Evolutionary conservation across 2,888 invertebrate species (phyloP).

Genomic region (Microplitis deprimator): DNA sequence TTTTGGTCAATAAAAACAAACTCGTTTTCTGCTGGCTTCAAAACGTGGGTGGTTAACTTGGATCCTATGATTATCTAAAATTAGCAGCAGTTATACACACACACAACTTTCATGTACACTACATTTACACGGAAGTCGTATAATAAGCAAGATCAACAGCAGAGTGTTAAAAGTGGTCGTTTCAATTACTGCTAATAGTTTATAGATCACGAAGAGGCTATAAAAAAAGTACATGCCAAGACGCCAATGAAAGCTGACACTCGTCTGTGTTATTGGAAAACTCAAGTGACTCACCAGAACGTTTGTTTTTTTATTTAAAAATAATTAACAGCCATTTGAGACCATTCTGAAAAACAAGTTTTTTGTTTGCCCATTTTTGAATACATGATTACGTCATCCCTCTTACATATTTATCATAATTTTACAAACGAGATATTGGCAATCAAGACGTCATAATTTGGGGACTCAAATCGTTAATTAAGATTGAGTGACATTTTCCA

Average conservation of each 20-base stretch:
- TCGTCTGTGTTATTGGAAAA: slow-evolving; percentile 22
- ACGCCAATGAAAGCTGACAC: slow-evolving; percentile 1
- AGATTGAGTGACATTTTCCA: background rate
- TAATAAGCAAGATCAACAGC: slow-evolving; percentile 13
- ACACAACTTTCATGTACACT: background rate
- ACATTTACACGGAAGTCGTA: slow-evolving; percentile 36
- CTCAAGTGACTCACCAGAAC: background rate
- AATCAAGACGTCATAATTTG: background rate
- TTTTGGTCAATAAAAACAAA: slow-evolving; percentile 2
- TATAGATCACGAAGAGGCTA: slow-evolving; percentile 36
- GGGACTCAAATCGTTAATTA: background rate
- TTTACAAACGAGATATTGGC: too few species aligned
- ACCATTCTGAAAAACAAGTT: too few species aligned
- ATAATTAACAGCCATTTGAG: too few species aligned
- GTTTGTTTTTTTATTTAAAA: too few species aligned
- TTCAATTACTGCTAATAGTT: slow-evolving; percentile 44
- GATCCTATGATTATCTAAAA: slow-evolving; percentile 40
- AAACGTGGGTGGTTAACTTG: slow-evolving; percentile 33
- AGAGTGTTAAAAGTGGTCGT: slow-evolving; percentile 40
- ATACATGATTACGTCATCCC: background rate
- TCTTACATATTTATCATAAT: too few species aligned
- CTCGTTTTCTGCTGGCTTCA: slow-evolving; percentile 9
- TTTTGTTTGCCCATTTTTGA: background rate
- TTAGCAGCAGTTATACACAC: slow-evolving; percentile 40
- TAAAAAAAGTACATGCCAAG: slow-evolving; percentile 36